Evolutionary conservation across 2,888 invertebrate genomes (phyloP), one percentile per base, ranked within the genome.

Genomic region (Polylopha cassiicola): DNA sequence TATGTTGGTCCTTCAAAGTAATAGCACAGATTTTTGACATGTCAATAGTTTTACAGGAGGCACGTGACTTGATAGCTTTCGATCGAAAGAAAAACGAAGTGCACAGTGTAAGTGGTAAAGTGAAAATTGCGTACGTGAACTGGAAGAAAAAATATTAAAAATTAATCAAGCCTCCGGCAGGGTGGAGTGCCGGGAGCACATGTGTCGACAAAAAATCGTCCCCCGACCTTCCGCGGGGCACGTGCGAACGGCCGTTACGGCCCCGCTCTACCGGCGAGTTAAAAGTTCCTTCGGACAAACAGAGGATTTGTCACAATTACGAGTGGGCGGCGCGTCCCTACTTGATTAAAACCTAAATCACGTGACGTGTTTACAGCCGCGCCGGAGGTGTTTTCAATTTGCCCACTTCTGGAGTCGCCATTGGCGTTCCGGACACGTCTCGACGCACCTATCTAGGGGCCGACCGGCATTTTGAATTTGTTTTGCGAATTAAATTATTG

Each of bases 321-420:
- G 78, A 66, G 73, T 64, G 75, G 75, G 72, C 70, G 73, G 74
- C 64, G 78, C 76, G 84, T 78, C 81, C 82, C 81, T 78, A 77
- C 82, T 85, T 85, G 85, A 85, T 85, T 85, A 85, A 85, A 85
- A 84, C 84, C 85, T 85, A 85, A 85, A 85, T 85, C 85, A 85
- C 85, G 85, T 84, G 85, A 84, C 85, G 82, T 84, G 85, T 85
- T 84, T 85, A 85, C 85, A 84, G 82, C 79, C 73, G 53, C 74
- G 75, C 78, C 78, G 73, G 79, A 84, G 84, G 84, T 84, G 84
- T 85, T 84, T 84, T 84, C 84, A 85, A 84, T 85, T 85, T 84
- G 80, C 73, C 76, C 75, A 79, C 76, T 79, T 66, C 76, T 72
- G 67, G 73, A 72, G 63, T 64, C 58, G 70, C 73, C 70, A 81